A percentile compares a stretch with the other conserved stretches of the same genome.
Conservation (phyloP, 1,140 invertebrate species). For the Armadillidium nasatum region DNA sequence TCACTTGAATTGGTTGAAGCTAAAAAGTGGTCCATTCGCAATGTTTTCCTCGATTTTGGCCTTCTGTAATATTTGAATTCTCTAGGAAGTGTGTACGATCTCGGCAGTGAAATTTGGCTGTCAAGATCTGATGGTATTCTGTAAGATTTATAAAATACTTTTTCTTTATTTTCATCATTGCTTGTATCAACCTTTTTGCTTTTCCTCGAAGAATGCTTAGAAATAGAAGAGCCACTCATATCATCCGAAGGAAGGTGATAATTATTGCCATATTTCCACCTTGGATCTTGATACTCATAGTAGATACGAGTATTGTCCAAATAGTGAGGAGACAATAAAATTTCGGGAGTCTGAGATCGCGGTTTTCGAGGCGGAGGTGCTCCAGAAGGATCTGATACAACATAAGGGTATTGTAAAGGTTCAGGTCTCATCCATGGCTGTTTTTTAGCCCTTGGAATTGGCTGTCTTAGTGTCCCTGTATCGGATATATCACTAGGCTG, state of each 20-base stretch:
- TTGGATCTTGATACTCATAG: conserved; percentile 48
- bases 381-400: conserved; percentile 44
- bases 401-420: conserved; percentile 46
- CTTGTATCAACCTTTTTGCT: conserved; percentile 36
- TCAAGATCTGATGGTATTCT: conserved; percentile 65
- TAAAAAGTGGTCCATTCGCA: conserved; percentile 60
- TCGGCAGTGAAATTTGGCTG: conserved; percentile 69
- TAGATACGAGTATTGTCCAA: conserved; percentile 51
- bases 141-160: conserved; percentile 54
- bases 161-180: conserved; percentile 45
- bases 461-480: conserved; percentile 49
- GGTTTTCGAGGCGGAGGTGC: conserved; percentile 47
- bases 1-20: conserved; percentile 79
- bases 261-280: conserved; percentile 46
- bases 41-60: conserved; percentile 54
- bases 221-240: conserved; percentile 37
- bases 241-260: conserved; percentile 43
- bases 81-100: conserved; percentile 75
- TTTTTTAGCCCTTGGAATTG: conserved; percentile 54
- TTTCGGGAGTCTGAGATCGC: conserved; percentile 66
- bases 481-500: conserved; percentile 50
- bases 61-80: conserved; percentile 76
- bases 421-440: conserved; percentile 55
- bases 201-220: conserved; percentile 34
- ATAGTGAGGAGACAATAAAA: conserved; percentile 69